Evolutionary conservation across 2,888 invertebrate species (phyloP).

Genomic region (Cantharis flavilabris): DNA sequence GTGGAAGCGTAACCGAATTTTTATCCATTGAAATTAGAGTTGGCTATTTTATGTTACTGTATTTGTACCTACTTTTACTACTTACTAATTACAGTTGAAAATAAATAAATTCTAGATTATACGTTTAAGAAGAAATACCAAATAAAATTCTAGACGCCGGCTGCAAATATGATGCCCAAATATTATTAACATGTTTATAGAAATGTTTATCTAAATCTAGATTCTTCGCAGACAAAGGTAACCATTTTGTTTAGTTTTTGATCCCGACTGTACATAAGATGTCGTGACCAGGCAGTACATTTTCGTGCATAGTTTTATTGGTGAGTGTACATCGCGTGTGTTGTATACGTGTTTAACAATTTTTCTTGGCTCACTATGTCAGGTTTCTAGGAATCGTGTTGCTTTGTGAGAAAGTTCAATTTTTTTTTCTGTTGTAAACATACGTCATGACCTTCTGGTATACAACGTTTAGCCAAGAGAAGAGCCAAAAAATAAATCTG

Average conservation of each 20-base stretch:
- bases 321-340: slow-evolving; percentile 54
- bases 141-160: too few species aligned
- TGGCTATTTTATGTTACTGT: background rate
- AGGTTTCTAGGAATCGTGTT: slow-evolving; percentile 55
- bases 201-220: background rate
- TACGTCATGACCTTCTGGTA: slow-evolving; percentile 44
- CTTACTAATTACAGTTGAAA: background rate
- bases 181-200: background rate
- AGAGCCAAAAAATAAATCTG: background rate
- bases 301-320: slow-evolving; percentile 48
- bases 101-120: too few species aligned
- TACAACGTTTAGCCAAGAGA: slow-evolving; percentile 8
- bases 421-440: slow-evolving; percentile 45
- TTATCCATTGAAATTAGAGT: background rate
- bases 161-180: too few species aligned
- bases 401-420: slow-evolving; percentile 55
- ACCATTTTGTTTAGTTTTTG: slow-evolving; percentile 23
- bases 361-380: slow-evolving; percentile 56
- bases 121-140: too few species aligned
- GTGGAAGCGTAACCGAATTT: slow-evolving; percentile 12
- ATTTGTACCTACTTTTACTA: slow-evolving; percentile 1
- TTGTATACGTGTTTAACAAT: slow-evolving; percentile 53
- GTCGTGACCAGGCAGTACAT: slow-evolving; percentile 50
- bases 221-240: background rate
- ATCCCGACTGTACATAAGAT: slow-evolving; percentile 36